Base-by-base conservation (phyloP, 2,797 vertebrate genomes). In the Schizothorax lantsangensis region DNA sequence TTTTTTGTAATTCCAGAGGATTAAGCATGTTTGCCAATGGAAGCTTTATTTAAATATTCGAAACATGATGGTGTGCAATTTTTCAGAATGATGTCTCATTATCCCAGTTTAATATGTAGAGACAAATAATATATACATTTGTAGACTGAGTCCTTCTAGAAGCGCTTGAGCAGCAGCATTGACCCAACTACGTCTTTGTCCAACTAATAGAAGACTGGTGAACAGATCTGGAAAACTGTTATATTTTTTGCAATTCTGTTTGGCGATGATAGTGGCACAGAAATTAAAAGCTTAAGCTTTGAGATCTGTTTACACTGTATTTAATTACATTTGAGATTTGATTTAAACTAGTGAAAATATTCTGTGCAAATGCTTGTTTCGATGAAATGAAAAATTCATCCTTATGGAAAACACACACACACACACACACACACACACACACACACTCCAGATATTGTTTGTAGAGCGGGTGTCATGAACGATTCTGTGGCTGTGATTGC, bases 401-500 rank as follows among this genome's bases (percentile, higher is more conserved):
- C n/a, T 23, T 40, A 9, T 14, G 49, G 7, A 47, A 54, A 40
- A 59, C 15, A 47, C 7, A 38, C 38, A 49, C 59, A 45, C 36
- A 38, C 38, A 38, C 26, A 59, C 33, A 79, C 11, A 79, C 38
- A 80, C n/a, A 26, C 26, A 33, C 36, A 23, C 36, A 23, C 9
- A 73, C 12, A 9, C 45, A 49, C 6, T 26, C 14, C 17, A 74
- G 71, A 77, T 66, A 17, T 38, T 52, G 40, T 57, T 72, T 72
- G 21, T 10, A 19, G 6, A 52, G 17, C 17, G 33, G 52, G 69
- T 87, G 26, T 77, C 62, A 77, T 47, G 66, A 83, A 43, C 45
- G 66, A 86, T 82, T 43, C 11, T 73, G 75, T 84, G 57, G 59
- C 9, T 68, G 19, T 68, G 83, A 84, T 77, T 36, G 79, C 87